Base-by-base conservation (phyloP, 2,797 vertebrate genomes). In the Crenuchus spilurus region DNA sequence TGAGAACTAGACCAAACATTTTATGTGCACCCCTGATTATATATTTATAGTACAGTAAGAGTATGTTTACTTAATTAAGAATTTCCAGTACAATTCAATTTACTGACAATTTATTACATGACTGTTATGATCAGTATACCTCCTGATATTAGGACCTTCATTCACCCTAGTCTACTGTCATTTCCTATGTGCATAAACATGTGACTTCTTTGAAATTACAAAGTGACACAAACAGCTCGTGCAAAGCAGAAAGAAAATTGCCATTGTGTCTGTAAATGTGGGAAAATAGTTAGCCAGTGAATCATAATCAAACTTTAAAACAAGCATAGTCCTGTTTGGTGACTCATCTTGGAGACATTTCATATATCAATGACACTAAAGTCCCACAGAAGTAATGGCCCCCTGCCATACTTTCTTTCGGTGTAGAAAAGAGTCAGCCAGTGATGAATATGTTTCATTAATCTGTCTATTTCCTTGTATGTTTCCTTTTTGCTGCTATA, bases 371-470 rank as follows among this genome's bases (percentile, higher is more conserved):
- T 52, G 35, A n/a, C 46, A 44, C 28, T 33, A 62, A 75, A 75
- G 6, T 70, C 65, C 78, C 79, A 78, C 9, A n/a, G 39, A 67
- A 55, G 33, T 58, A 61, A 10, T 1, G 20, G 39, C 84, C 78
- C 54, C 60, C 11, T 33, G 55, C 61, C 65, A 70, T 52, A 31
- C 42, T 41, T 30, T 44, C 3, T 26, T 6, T 35, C 10, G 3
- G 1, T 57, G 26, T 8, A 44, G 26, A 33, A 33, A 73, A 49
- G 11, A 81, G 83, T 84, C 84, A 86, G 58, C 65, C 58, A 42
- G 60, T 87, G 87, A 89, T 86, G 41, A 71, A 89, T 88, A 81
- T 61, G 35, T 87, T 88, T 84, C 86, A 86, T 89, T 74, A 85
- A 1, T 22, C 11, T 35, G 3, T 8, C 41, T 7, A 18, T 18